Conservation (phyloP, 1,140 invertebrate genomes). For the Halictus rubicundus region DNA sequence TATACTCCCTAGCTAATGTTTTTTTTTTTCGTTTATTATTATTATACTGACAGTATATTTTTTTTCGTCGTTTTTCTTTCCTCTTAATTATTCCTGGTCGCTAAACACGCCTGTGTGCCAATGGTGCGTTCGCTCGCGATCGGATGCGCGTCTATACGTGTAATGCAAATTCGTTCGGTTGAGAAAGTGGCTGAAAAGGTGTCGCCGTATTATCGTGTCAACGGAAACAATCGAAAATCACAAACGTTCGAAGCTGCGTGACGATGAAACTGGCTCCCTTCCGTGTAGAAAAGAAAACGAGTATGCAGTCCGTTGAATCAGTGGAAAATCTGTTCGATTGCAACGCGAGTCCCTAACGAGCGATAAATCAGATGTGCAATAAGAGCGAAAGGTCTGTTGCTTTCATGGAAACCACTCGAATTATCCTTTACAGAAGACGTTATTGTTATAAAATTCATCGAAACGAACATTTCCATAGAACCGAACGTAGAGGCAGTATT, state of each 20-base stretch:
- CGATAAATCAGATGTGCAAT: background rate
- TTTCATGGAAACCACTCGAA: background rate
- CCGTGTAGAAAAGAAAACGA: background rate
- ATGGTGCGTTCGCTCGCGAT: constrained; percentile 47
- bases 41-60: background rate
- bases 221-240: background rate
- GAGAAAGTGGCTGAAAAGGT: background rate
- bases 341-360: constrained; percentile 4
- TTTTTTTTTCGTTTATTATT: constrained; percentile 28
- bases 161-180: constrained; percentile 8
- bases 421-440: too few species aligned
- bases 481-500: too few species aligned
- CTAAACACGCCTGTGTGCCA: constrained; percentile 50
- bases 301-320: background rate
- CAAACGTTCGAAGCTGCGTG: background rate
- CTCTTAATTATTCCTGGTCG: constrained; percentile 1
- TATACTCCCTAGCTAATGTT: constrained; percentile 54
- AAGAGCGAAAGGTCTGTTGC: background rate
- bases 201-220: background rate
- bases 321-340: background rate
- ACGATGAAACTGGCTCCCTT: background rate
- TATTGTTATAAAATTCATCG: too few species aligned
- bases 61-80: constrained; percentile 27
- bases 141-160: constrained; percentile 19
- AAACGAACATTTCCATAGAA: too few species aligned